Evolutionary conservation across 2,797 vertebrate species (phyloP).

Genomic region (Leptoclinus maculatus): DNA sequence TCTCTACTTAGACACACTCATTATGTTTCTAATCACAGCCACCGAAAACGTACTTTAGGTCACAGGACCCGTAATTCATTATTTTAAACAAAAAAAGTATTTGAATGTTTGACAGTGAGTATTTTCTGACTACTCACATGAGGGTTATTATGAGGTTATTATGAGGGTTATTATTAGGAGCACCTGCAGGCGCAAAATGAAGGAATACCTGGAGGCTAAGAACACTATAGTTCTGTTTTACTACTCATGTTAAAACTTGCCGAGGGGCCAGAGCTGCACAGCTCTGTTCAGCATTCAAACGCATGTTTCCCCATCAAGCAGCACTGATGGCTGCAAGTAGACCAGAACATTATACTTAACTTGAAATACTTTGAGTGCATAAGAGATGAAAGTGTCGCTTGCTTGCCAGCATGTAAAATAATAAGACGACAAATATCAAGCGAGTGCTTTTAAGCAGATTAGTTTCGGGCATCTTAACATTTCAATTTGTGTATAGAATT

Average conservation of each 20-base stretch:
- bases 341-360: conserved; percentile 7
- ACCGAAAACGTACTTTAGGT: neutral
- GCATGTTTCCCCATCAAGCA: neutral
- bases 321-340: conserved; percentile 7
- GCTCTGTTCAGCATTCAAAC: conserved; percentile 5
- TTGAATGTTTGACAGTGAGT: neutral
- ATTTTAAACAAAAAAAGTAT: neutral
- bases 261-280: neutral
- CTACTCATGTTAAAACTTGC: conserved; percentile 6
- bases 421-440: conserved; percentile 8
- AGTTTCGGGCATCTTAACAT: conserved; percentile 13
- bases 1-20: neutral
- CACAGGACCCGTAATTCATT: neutral
- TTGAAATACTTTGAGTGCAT: conserved; percentile 32
- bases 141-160: neutral
- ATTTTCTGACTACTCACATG: neutral
- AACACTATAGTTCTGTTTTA: neutral
- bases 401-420: conserved; percentile 21
- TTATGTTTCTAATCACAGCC: neutral
- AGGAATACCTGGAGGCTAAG: neutral
- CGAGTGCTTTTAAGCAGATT: conserved; percentile 25
- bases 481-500: conserved; percentile 3
- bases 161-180: neutral
- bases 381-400: neutral
- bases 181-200: neutral